Conservation (phyloP, 2,888 invertebrate species). For the Dicranocentrus wangi region DNA sequence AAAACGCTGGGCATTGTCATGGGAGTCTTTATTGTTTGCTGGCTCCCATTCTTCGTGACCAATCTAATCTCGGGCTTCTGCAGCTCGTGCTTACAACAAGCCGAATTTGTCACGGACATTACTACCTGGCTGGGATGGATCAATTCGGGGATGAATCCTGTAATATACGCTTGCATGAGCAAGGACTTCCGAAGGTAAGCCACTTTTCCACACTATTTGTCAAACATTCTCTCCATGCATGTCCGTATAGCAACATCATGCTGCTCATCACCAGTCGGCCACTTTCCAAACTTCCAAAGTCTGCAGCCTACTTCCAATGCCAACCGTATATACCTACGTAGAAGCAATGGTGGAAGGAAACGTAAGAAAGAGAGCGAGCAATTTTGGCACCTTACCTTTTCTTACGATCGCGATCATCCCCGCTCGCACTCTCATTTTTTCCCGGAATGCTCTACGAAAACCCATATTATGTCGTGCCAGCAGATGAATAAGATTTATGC, state of each 20-base stretch:
- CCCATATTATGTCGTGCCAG: slow-evolving; percentile 2
- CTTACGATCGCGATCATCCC: too few species aligned
- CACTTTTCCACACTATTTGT: slow-evolving; percentile 56
- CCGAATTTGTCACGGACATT: slow-evolving; percentile 89
- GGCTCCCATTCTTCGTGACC: slow-evolving; percentile 97
- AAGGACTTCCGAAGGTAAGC: slow-evolving; percentile 92
- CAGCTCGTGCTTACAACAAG: slow-evolving; percentile 88
- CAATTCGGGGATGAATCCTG: slow-evolving; percentile 96
- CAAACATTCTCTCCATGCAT: slow-evolving; percentile 24
- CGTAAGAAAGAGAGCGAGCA: too few species aligned
- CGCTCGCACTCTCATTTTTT: not conserved
- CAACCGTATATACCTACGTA: too few species aligned
- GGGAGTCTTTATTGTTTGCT: slow-evolving; percentile 91
- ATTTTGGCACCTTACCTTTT: too few species aligned
- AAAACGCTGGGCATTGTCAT: slow-evolving; percentile 97
- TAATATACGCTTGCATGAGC: slow-evolving; percentile 99
- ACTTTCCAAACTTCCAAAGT: too few species aligned
- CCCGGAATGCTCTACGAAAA: not conserved
- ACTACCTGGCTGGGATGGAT: slow-evolving; percentile 97
- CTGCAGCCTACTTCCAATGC: too few species aligned
- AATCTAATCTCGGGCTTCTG: slow-evolving; percentile 94
- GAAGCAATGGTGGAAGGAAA: too few species aligned
- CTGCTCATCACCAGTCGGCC: too few species aligned
- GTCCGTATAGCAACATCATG: too few species aligned
- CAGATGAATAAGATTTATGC: slow-evolving; percentile 36